Evolutionary conservation across 1,140 invertebrate species (phyloP).

Genomic region (Drosophila funebris): DNA sequence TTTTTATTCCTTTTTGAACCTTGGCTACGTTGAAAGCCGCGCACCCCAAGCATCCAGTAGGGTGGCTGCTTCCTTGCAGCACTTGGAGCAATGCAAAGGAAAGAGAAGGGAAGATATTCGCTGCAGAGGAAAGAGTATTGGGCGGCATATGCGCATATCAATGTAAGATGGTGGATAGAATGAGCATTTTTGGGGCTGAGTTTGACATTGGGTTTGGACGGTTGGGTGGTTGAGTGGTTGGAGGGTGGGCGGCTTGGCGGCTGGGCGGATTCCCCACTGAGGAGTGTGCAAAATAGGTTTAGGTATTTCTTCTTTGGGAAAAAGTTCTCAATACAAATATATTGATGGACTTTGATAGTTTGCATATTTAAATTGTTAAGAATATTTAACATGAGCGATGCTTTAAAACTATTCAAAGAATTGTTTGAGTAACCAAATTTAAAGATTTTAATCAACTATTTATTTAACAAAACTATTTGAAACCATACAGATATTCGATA

Average conservation of each 20-base stretch:
- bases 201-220: too few relatives aligned
- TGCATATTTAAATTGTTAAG: conserved; percentile 17
- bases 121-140: conserved; percentile 5
- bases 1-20: conserved; percentile 5
- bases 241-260: too few relatives aligned
- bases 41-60: conserved; percentile 19
- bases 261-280: not conserved
- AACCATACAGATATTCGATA: too few relatives aligned
- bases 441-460: too few relatives aligned
- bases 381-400: too few relatives aligned
- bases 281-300: conserved; percentile 14
- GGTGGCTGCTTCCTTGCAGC: not conserved
- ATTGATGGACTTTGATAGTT: conserved; percentile 42
- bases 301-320: conserved; percentile 3
- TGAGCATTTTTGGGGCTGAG: not conserved
- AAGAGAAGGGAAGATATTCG: not conserved
- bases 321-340: conserved; percentile 20
- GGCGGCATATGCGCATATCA: conserved; percentile 34
- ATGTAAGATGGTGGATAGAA: conserved; percentile 32
- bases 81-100: not conserved
- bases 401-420: not conserved
- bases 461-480: too few relatives aligned
- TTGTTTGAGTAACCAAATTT: not conserved
- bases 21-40: conserved; percentile 27
- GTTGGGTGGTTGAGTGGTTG: too few relatives aligned